Evolutionary conservation across 2,797 vertebrate species (phyloP), one percentile per base, ranked within the genome.

Genomic region (Aldrovandia affinis): DNA sequence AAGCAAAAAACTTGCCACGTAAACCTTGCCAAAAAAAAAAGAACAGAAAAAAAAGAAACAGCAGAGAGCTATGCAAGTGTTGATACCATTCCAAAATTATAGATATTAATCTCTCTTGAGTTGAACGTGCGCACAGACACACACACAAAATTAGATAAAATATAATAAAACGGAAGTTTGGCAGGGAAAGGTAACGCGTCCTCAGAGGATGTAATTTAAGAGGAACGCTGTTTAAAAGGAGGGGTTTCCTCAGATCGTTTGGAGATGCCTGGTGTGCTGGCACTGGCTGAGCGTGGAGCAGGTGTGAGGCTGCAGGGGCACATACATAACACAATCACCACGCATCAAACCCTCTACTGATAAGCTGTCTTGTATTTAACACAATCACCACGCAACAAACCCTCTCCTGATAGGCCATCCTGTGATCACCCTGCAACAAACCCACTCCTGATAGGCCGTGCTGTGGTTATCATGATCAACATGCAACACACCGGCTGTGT

Each of bases 271-370:
- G n/a, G 73, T 61, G 25, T 81, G 83, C 73, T 88, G 85, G 86
- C 81, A 88, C 80, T 68, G 77, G 79, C 84, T 86, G 81, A 81
- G 86, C 81, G 87, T 86, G 81, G 83, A 87, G 85, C 89, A 90
- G 86, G 88, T 90, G 88, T 83, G 77, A 85, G 83, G 85, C 90
- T 87, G 81, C 85, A 86, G 89, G 88, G 84, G 86, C 39, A 85
- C 2, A 42, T 1, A 25, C 36, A 3, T 7, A 75, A 30, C 61
- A 28, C 28, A 30, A 8, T 65, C 25, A 65, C 61, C 2, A 7
- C 1, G 25, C 28, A 8, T 28, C 25, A 59, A 65, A 30, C 61
- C 28, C 61, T 3, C 28, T 4, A 0, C 9, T 30, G 0, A 30
- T 28, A 28, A 18, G 2, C 25, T 18, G 18, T 8, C 2, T 54